Percentiles rank a stretch among this genome's conserved stretches.
These are phyloP conservation scores for Ochropleura plecta DNA, from an alignment of 2,888 invertebrate genomes.

Conservation along the genomic window DNA sequence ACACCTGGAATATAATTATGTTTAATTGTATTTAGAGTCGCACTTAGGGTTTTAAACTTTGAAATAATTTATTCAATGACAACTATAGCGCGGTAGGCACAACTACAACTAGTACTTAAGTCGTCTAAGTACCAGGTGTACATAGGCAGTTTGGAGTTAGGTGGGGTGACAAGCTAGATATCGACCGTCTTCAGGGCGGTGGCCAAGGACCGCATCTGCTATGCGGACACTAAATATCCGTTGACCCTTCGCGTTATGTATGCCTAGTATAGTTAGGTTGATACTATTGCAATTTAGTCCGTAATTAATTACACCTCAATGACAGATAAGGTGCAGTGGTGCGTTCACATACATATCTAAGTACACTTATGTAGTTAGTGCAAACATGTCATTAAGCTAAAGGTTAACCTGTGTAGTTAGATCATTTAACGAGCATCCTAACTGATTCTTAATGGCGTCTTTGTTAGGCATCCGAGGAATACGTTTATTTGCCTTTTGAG, in stretches of 20 bases:
- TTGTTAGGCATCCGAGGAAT: constrained; percentile 44
- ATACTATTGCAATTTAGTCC: constrained; percentile 79
- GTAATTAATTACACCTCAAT: constrained; percentile 89
- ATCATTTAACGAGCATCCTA: constrained; percentile 56
- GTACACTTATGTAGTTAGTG: constrained; percentile 55
- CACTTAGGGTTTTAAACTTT: constrained; percentile 37
- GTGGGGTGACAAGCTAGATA: constrained; percentile 86
- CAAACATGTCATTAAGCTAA: constrained; percentile 62
- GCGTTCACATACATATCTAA: constrained; percentile 67
- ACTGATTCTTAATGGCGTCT: constrained; percentile 57
- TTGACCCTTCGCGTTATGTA: constrained; percentile 86
- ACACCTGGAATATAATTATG: constrained; percentile 50
- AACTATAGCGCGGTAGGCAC: constrained; percentile 44
- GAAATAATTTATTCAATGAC: constrained; percentile 52
- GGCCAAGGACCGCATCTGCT: constrained; percentile 89
- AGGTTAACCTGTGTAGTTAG: constrained; percentile 61
- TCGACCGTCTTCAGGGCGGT: constrained; percentile 90
- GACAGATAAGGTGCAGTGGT: constrained; percentile 86
- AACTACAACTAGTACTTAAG: constrained; percentile 66
- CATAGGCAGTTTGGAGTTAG: constrained; percentile 85
- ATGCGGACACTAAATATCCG: constrained; percentile 89
- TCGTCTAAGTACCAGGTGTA: constrained; percentile 86
- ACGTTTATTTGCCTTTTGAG: constrained; percentile 36
- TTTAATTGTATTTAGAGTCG: constrained; percentile 36
- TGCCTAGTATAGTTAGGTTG: constrained; percentile 75